Evolutionary conservation across 2,888 invertebrate species (phyloP), one percentile per base, ranked within the genome.

Genomic region (Dromius quadrimaculatus): DNA sequence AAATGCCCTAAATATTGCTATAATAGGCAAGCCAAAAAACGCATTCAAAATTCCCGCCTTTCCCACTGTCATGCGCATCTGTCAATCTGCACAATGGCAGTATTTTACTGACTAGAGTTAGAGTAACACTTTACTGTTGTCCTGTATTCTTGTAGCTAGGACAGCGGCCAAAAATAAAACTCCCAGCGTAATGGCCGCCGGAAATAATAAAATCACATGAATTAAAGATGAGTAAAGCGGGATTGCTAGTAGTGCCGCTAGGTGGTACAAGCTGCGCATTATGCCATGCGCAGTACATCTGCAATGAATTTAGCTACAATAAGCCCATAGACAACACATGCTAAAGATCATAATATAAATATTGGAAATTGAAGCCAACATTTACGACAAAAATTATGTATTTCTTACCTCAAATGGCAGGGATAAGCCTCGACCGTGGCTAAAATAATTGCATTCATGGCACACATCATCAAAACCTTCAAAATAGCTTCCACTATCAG

Each of bases 281-380:
- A 87, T 79, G 0, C 88, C 88, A 77, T 85, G 87, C 0, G 86
- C 86, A 0, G 86, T 86, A 77, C 87, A 87, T 74, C 87, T 87
- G 79, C 13, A 36, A 36, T n/a, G n/a, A n/a, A n/a, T n/a, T n/a
- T n/a, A n/a, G n/a, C n/a, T n/a, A n/a, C n/a, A n/a, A n/a, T n/a
- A n/a, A n/a, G n/a, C n/a, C n/a, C n/a, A n/a, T n/a, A n/a, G n/a
- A n/a, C n/a, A n/a, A n/a, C n/a, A n/a, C n/a, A n/a, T n/a, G n/a
- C n/a, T n/a, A n/a, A n/a, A n/a, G n/a, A n/a, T n/a, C n/a, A n/a
- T n/a, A n/a, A n/a, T n/a, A n/a, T n/a, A n/a, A n/a, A n/a, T n/a
- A n/a, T n/a, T n/a, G n/a, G n/a, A n/a, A n/a, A n/a, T n/a, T n/a
- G n/a, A n/a, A n/a, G n/a, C n/a, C n/a, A n/a, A n/a, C n/a, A n/a